phyloP scores from a whole-genome alignment of 1,140 invertebrate species.

The Drosophila melanogaster region Release_6_plus_ISO1_MT NT_037436.4:17880001-17880500 shows the following conservation, averaged over 20 bases:
- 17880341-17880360: constrained; percentile 89
- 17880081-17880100: constrained; percentile 31
- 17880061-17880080: constrained; percentile 32
- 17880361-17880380: constrained; percentile 95
- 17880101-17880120: constrained; percentile 11
- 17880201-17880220: constrained; percentile 22
- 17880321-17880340: neutral
- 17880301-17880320: neutral
- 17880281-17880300: constrained; percentile 87
- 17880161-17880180: constrained; percentile 16
- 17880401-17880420: constrained; percentile 93
- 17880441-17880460: constrained; percentile 90
- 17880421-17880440: constrained; percentile 91
- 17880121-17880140: constrained; percentile 15
- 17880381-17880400: constrained; percentile 92
- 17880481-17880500: constrained; percentile 93
- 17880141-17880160: constrained; percentile 19
- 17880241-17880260: constrained; percentile 11
- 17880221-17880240: neutral
- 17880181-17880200: constrained; percentile 11
- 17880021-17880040: constrained; percentile 25
- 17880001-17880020: constrained; percentile 17
- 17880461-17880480: constrained; percentile 92
- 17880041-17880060: constrained; percentile 11
- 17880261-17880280: constrained; percentile 86